A percentile compares a stretch with the other conserved stretches of the same genome.
Conservation (phyloP, 1,140 invertebrate species). For the Brachionus koreanus region DNA sequence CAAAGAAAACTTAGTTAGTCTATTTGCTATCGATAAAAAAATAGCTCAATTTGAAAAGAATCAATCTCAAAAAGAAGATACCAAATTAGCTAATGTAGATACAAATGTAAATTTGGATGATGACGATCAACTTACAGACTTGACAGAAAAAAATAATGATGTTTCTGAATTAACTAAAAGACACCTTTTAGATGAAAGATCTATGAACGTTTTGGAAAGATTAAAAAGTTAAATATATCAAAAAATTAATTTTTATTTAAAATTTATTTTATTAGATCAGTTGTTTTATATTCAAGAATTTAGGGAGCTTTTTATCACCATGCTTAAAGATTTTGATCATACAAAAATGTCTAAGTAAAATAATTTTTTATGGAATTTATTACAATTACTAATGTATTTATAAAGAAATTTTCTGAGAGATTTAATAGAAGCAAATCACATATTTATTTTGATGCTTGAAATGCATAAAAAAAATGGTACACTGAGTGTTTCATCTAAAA, state of each 20-base stretch:
- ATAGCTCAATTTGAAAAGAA: neutral
- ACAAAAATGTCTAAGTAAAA: conserved; percentile 42
- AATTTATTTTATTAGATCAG: conserved; percentile 10
- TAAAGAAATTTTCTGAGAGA: conserved; percentile 36
- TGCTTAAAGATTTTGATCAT: conserved; percentile 35
- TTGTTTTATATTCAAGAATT: conserved; percentile 43
- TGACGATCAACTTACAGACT: neutral
- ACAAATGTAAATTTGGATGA: conserved; percentile 1
- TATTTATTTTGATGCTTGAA: conserved; percentile 33
- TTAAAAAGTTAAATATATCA: neutral
- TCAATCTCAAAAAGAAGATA: neutral
- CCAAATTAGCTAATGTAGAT: neutral
- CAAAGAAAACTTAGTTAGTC: conserved; percentile 28
- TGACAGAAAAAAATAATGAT: neutral
- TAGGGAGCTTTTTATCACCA: conserved; percentile 30
- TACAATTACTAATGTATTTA: neutral
- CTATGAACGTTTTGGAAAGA: neutral
- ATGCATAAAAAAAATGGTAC: conserved; percentile 20
- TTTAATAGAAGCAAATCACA: conserved; percentile 41
- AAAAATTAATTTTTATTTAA: neutral
- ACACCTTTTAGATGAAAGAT: neutral
- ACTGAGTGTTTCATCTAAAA: neutral
- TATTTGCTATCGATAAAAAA: conserved; percentile 29
- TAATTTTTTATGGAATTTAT: too few species aligned
- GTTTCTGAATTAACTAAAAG: neutral